Conservation (phyloP, 2,797 vertebrate genomes). For the Gallinago nigripennis region DNA sequence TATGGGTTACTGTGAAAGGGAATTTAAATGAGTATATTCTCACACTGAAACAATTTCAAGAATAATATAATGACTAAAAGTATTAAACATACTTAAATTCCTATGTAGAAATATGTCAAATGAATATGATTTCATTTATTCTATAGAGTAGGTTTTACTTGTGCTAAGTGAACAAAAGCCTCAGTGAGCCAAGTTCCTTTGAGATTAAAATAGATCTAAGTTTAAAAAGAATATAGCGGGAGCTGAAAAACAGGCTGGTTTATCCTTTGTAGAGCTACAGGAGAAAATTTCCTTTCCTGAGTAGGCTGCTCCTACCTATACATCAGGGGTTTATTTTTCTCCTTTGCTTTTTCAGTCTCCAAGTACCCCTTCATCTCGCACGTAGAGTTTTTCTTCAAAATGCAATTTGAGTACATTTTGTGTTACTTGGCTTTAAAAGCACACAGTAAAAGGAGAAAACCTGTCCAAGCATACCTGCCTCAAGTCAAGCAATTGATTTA, state of each 20-base stretch:
- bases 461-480: background rate
- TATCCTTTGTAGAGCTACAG: background rate
- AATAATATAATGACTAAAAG: background rate
- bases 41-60: background rate
- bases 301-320: background rate
- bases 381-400: background rate
- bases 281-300: background rate
- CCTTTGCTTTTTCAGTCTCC: background rate
- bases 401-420: background rate
- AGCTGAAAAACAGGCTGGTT: background rate
- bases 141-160: background rate
- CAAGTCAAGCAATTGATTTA: background rate
- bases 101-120: background rate
- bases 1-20: background rate
- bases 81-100: background rate
- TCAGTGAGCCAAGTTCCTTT: background rate
- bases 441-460: background rate
- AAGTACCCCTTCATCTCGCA: background rate
- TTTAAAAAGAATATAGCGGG: background rate
- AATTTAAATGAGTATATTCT: background rate
- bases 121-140: background rate
- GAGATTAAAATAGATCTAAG: background rate
- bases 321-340: background rate
- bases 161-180: background rate
- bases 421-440: background rate